Conservation (phyloP, 2,113 vertebrate genomes). For the Cacatua alba region DNA sequence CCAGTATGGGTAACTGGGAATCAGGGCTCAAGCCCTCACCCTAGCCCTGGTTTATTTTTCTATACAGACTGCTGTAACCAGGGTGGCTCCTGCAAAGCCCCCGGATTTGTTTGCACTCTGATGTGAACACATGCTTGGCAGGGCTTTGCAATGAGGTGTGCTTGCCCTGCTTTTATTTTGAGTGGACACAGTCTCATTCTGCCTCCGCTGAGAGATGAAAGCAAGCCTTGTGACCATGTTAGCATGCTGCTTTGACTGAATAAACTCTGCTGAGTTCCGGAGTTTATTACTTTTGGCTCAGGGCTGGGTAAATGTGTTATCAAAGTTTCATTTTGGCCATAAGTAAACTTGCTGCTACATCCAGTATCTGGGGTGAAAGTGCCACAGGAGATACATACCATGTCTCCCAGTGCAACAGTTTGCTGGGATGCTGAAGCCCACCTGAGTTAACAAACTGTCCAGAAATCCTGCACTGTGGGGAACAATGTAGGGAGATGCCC, state of each 20-base stretch:
- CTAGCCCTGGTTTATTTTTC: not conserved
- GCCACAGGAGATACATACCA: rapidly evolving
- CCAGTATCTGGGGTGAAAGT: not conserved
- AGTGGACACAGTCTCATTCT: not conserved
- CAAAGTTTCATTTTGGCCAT: not conserved
- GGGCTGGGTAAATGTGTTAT: not conserved
- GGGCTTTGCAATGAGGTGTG: not conserved
- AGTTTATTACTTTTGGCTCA: not conserved
- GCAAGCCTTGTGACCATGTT: not conserved
- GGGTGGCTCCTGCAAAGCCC: not conserved
- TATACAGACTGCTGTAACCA: not conserved
- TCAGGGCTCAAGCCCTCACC: not conserved
- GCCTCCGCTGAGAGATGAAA: not conserved
- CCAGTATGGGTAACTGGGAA: rapidly evolving
- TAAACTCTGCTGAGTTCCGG: not conserved
- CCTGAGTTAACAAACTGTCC: not conserved
- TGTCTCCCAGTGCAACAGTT: not conserved
- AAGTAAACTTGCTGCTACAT: not conserved
- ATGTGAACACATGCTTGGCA: not conserved
- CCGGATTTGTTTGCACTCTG: not conserved
- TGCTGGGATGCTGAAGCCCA: not conserved
- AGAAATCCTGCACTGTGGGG: not conserved
- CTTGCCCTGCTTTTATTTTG: not conserved
- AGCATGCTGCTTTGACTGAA: not conserved
- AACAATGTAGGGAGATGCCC: not conserved